A percentile compares a stretch with the other conserved stretches of the same genome.
Evolutionary conservation across 1,140 invertebrate species (phyloP).

Genomic region (Papilio helenus): DNA sequence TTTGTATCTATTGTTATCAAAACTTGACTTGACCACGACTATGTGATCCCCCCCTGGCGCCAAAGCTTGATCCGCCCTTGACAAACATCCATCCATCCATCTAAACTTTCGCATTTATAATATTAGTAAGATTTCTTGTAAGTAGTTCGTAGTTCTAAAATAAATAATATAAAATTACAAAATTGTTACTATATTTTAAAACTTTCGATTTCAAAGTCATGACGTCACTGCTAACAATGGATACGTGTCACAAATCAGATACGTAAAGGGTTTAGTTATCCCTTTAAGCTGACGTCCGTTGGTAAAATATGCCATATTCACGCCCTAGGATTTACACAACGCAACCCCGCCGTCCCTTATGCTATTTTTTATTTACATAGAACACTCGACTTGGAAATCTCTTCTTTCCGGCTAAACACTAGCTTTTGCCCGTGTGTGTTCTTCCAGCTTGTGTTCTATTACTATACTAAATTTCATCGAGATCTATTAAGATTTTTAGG

Average conservation of each 20-base stretch:
- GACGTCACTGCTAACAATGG: conserved; percentile 46
- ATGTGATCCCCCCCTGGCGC: too few relatives aligned
- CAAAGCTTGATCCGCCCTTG: too few relatives aligned
- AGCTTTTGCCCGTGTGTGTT: too few relatives aligned
- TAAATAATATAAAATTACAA: too few relatives aligned
- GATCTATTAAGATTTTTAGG: too few relatives aligned
- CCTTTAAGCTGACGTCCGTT: conserved; percentile 51
- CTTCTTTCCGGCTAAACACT: neutral
- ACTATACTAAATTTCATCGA: neutral
- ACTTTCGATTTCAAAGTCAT: neutral
- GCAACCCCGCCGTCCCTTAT: conserved; percentile 36
- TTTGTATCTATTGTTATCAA: too few relatives aligned
- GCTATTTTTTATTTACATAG: conserved; percentile 32
- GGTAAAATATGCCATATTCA: conserved; percentile 56
- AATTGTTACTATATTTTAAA: neutral
- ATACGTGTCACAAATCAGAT: conserved; percentile 43
- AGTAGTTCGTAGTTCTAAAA: too few relatives aligned
- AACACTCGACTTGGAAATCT: neutral
- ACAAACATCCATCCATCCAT: too few relatives aligned
- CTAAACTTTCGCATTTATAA: too few relatives aligned
- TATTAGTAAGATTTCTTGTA: too few relatives aligned
- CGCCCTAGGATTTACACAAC: conserved; percentile 50
- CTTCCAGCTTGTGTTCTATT: neutral
- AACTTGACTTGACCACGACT: too few relatives aligned
- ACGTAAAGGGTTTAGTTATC: conserved; percentile 58